Conservation (phyloP, 2,888 invertebrate genomes). For the Hermaeophaga mercurialis region DNA sequence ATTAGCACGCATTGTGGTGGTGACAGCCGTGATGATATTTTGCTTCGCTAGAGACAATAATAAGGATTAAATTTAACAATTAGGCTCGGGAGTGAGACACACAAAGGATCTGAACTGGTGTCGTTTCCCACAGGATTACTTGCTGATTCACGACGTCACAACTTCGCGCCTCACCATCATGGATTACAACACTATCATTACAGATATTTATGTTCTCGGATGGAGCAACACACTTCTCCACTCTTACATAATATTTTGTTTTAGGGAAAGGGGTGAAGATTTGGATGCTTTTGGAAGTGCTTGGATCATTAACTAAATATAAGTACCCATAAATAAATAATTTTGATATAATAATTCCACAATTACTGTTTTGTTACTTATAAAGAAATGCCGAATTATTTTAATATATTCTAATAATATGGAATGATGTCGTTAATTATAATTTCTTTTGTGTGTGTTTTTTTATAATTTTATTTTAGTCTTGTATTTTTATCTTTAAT, state of each 20-base stretch:
- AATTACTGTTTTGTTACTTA: no score
- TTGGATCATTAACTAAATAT: no score
- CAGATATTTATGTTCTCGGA: slow-evolving; percentile 40
- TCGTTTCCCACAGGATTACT: slow-evolving; percentile 57
- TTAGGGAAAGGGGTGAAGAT: not conserved
- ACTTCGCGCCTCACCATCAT: slow-evolving; percentile 40
- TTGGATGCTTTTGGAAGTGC: not conserved
- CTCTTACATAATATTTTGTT: not conserved
- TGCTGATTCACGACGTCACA: slow-evolving; percentile 56
- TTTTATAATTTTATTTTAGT: no score
- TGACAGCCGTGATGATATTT: slow-evolving; percentile 54
- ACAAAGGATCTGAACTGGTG: slow-evolving; percentile 49
- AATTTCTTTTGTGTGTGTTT: no score
- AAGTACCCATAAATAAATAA: no score
- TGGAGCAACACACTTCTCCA: slow-evolving; percentile 9
- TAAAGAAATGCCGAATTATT: no score
- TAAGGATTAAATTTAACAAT: slow-evolving; percentile 58
- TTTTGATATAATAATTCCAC: no score
- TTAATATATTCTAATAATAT: no score
- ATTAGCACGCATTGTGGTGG: slow-evolving; percentile 50
- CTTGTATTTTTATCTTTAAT: no score
- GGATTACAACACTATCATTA: slow-evolving; percentile 44
- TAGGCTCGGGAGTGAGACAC: slow-evolving; percentile 51
- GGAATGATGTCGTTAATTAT: no score
- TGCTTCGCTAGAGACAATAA: slow-evolving; percentile 55